A percentile compares a stretch with the other conserved stretches of the same genome.
phyloP scores from a whole-genome alignment of 1,140 invertebrate genomes.

The Cyphomyrmex costatus region DNA sequence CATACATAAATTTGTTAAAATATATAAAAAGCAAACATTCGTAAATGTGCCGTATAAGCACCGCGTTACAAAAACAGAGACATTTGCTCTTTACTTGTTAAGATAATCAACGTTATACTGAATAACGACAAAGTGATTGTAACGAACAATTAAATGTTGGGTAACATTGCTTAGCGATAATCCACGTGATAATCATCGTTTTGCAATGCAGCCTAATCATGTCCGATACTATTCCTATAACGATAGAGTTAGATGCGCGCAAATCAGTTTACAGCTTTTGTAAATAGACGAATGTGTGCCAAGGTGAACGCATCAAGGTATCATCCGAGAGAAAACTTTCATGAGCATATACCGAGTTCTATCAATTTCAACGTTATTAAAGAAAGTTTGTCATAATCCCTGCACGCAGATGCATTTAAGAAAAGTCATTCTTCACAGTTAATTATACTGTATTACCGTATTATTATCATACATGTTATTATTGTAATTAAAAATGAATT shows the following conservation, averaged over 20 bases:
- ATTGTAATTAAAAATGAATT: not conserved
- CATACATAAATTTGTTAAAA: not conserved
- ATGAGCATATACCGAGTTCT: not conserved
- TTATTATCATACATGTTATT: not conserved
- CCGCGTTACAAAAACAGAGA: not conserved
- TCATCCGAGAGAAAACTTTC: conserved; percentile 65
- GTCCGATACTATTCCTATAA: conserved; percentile 1
- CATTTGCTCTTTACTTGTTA: not conserved
- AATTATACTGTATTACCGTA: not conserved
- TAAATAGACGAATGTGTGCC: conserved; percentile 77
- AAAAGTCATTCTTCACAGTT: not conserved
- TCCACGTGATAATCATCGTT: not conserved
- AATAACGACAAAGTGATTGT: conserved; percentile 15
- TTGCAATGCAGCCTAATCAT: conserved; percentile 7
- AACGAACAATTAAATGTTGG: conserved; percentile 45
- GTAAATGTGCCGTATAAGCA: not conserved
- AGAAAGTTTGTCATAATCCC: not conserved
- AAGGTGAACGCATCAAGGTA: conserved; percentile 78
- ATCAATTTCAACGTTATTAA: not conserved
- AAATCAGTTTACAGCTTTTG: conserved; percentile 58
- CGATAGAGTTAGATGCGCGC: not conserved
- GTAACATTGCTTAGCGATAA: conserved; percentile 12
- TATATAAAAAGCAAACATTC: not conserved
- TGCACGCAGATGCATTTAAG: not conserved
- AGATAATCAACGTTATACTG: not conserved